These are phyloP conservation scores for Brachirus orientalis DNA, from an alignment of 2,113 vertebrate genomes.

Conservation along the genomic window DNA sequence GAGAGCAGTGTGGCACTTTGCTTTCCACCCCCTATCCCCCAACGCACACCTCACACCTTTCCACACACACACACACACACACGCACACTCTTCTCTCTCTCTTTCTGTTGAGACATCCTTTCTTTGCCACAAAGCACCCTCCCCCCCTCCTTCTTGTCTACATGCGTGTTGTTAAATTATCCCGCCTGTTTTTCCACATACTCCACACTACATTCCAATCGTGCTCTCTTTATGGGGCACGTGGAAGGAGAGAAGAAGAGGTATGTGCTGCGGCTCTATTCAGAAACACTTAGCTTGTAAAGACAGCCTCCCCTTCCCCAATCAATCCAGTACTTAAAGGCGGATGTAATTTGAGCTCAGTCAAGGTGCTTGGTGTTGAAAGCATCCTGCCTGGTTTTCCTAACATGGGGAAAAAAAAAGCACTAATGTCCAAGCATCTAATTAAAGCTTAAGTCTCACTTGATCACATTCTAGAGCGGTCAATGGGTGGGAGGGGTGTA, in stretches of 20 bases:
- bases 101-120: slow-evolving; percentile 72
- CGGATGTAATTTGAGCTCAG: slow-evolving; percentile 76
- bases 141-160: slow-evolving; percentile 44
- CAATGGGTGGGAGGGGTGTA: slow-evolving; percentile 67
- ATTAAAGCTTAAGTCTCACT: slow-evolving; percentile 78
- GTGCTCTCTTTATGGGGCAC: slow-evolving; percentile 65
- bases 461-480: slow-evolving; percentile 78
- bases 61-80: too few species aligned
- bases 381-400: slow-evolving; percentile 75
- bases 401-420: slow-evolving; percentile 47
- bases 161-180: slow-evolving; percentile 74
- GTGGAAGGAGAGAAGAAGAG: slow-evolving; percentile 58
- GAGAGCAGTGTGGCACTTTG: slow-evolving; percentile 62
- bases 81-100: slow-evolving; percentile 34
- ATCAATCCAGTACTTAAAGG: slow-evolving; percentile 80
- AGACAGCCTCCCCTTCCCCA: slow-evolving; percentile 67
- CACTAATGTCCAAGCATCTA: slow-evolving; percentile 75
- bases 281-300: slow-evolving; percentile 78
- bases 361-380: slow-evolving; percentile 76
- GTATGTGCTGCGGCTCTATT: slow-evolving; percentile 67
- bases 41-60: slow-evolving; percentile 30
- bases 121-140: slow-evolving; percentile 49
- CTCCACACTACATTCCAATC: slow-evolving; percentile 63
- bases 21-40: slow-evolving; percentile 31
- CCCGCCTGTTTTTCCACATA: slow-evolving; percentile 71